Conservation (phyloP, 2,888 invertebrate species). For the Scotopteryx bipunctaria region DNA sequence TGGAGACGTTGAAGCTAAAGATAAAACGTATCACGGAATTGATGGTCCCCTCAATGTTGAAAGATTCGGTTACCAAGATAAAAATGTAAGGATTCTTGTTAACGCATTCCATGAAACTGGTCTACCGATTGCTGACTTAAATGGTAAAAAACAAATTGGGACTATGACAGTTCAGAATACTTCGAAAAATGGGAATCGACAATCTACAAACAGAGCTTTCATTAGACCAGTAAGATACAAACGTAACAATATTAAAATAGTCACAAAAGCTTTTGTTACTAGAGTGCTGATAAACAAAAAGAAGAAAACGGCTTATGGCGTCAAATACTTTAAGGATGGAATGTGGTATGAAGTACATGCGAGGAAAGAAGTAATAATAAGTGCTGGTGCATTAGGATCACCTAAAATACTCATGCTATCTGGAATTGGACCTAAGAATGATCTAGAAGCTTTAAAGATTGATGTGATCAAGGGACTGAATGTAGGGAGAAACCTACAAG, state of each 20-base stretch:
- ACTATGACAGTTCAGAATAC: slow-evolving; percentile 85
- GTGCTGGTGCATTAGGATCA: slow-evolving; percentile 83
- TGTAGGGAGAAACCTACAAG: slow-evolving; percentile 89
- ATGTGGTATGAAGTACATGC: slow-evolving; percentile 53
- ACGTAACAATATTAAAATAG: slow-evolving; percentile 73
- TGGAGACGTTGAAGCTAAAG: slow-evolving; percentile 70
- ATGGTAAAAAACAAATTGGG: slow-evolving; percentile 81
- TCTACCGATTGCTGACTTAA: slow-evolving; percentile 81
- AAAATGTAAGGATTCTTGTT: slow-evolving; percentile 77
- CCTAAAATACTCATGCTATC: slow-evolving; percentile 85
- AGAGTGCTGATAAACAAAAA: slow-evolving; percentile 79
- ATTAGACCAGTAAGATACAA: slow-evolving; percentile 83
- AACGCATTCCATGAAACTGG: slow-evolving; percentile 85
- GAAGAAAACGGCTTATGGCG: slow-evolving; percentile 54
- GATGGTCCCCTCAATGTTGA: slow-evolving; percentile 85
- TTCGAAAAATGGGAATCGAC: slow-evolving; percentile 79
- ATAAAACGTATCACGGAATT: slow-evolving; percentile 79
- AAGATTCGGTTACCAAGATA: slow-evolving; percentile 83
- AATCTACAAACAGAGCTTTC: slow-evolving; percentile 85
- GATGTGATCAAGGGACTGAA: slow-evolving; percentile 84
- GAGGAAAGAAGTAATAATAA: slow-evolving; percentile 84
- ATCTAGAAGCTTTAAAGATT: slow-evolving; percentile 72
- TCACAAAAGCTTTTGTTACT: slow-evolving; percentile 78
- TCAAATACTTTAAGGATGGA: slow-evolving; percentile 54
- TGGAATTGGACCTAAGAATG: slow-evolving; percentile 84